A percentile compares a stretch with the other conserved stretches of the same genome.
Conservation (phyloP, 2,888 invertebrate species). For the Didymodactylos carnosus region DNA sequence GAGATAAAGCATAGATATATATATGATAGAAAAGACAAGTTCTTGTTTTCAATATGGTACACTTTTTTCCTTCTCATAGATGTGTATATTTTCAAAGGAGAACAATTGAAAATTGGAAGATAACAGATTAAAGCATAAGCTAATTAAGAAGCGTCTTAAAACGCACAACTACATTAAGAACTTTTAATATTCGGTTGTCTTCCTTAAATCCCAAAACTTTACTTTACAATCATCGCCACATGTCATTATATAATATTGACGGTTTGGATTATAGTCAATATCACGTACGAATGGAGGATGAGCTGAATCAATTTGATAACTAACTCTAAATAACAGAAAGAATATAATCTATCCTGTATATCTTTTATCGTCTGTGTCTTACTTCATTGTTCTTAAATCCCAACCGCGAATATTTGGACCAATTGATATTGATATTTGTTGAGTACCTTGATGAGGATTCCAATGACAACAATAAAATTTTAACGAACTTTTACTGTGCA, state of each 20-base stretch:
- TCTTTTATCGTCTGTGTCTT: constrained; percentile 18
- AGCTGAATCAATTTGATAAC: constrained; percentile 63
- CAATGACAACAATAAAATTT: constrained; percentile 68
- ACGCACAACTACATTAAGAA: too few species aligned
- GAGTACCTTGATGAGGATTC: constrained; percentile 77
- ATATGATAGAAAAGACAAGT: too few species aligned
- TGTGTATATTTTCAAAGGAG: too few species aligned
- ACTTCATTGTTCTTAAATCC: constrained; percentile 55
- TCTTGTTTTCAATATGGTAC: too few species aligned
- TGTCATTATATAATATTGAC: constrained; percentile 73
- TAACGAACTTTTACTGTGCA: constrained; percentile 45
- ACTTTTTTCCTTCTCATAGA: too few species aligned
- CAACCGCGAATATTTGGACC: constrained; percentile 67
- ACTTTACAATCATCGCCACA: constrained; percentile 86
- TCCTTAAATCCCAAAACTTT: constrained; percentile 86
- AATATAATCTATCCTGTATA: not conserved
- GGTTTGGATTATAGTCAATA: constrained; percentile 90
- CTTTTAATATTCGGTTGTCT: constrained; percentile 47
- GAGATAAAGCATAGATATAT: too few species aligned
- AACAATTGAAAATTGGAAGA: too few species aligned
- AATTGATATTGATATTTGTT: constrained; percentile 63
- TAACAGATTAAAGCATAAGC: too few species aligned
- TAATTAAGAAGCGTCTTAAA: too few species aligned
- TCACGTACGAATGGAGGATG: constrained; percentile 71
- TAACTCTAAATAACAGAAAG: too few species aligned